Evolutionary conservation across 2,797 vertebrate genomes (phyloP), one percentile per base, ranked within the genome.

Genomic region (Tauraco hartlaubi): DNA sequence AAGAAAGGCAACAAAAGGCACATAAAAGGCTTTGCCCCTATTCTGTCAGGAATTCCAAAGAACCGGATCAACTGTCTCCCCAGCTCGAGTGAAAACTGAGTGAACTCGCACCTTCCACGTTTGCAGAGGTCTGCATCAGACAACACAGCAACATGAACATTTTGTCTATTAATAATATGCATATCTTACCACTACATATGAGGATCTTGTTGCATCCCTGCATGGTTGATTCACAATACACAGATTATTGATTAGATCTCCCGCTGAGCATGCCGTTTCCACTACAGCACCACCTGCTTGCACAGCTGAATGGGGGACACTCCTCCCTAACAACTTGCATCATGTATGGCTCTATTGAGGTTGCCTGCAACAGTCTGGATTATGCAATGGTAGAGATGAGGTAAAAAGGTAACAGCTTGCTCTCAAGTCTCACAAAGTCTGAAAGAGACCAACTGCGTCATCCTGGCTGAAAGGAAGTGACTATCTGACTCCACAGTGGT

Each of bases 211-310:
- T 41, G 43, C 39, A 58, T 25, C 39, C 51, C 39, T 19, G 9
- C 0, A 0, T 9, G 15, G 35, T 15, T 37, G 29, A 15, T 21
- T 85, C 1, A 0, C 25, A 56, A 75, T 71, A 37, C 0, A 0
- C 0, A 39, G 21, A 49, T 43, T 52, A 49, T 9, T 17, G 63
- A 66, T 49, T 33, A 35, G 5, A 19, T 6, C 33, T 79, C 56
- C 66, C 31, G n/a, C 67, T 21, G 23, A 81, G 55, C 0, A 17
- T 1, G 2, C 43, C 3, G 0, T 2, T 76, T 51, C 77, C 35
- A 79, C 28, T 15, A 14, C 44, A 64, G 69, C 61, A 88, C 41
- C 49, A 59, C 44, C 52, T 77, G 26, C 67, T 66, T 64, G 68
- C 43, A 26, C 19, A 55, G 76, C 44, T 20, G 83, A 51, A 46